Base-by-base conservation (phyloP, 2,113 vertebrate genomes). In the Sitta europaea region DNA sequence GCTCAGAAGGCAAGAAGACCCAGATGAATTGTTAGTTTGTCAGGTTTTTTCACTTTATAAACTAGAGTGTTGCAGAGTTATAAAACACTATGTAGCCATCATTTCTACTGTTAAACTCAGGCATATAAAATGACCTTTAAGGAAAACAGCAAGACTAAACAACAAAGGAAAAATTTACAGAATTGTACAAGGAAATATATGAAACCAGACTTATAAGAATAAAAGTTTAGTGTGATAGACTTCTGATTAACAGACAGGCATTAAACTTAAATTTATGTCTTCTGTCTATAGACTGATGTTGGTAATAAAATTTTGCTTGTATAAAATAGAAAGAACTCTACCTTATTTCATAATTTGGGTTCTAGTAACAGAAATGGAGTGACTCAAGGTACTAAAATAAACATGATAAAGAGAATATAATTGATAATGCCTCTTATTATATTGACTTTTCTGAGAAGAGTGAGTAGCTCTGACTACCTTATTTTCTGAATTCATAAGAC, bases 1-100 rank as follows among this genome's bases (percentile, higher is more conserved):
- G 85, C 93, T 96, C 67, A 94, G 81, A 48, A 86, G 75, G 75
- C 88, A 83, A 93, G 70, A 82, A 92, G 87, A 57, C 74, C 25
- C 58, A 88, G 67, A 86, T 61, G 54, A 76, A 63, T 83, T 77
- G 43, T 62, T 67, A 48, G 59, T 78, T 90, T 86, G 51, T 33
- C 2, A 5, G 15, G 0, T 40, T 66, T 90, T 88, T 83, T 51
- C 7, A 27, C 31, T 92, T 90, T 86, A 76, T 62, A 66, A 84
- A 63, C 75, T 48, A 9, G 67, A 94, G 6, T 38, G 28, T 48
- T 84, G 28, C 50, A 92, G 40, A 79, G 43, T 87, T 75, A 45
- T 50, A 61, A 82, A 92, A 24, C 23, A 63, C 16, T 58, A 4
- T 29, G 33, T 58, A 68, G 45, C 33, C 88, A 77, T 59, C 22